Evolutionary conservation across 2,797 vertebrate genomes (phyloP).

Genomic region (Artibeus lituratus): DNA sequence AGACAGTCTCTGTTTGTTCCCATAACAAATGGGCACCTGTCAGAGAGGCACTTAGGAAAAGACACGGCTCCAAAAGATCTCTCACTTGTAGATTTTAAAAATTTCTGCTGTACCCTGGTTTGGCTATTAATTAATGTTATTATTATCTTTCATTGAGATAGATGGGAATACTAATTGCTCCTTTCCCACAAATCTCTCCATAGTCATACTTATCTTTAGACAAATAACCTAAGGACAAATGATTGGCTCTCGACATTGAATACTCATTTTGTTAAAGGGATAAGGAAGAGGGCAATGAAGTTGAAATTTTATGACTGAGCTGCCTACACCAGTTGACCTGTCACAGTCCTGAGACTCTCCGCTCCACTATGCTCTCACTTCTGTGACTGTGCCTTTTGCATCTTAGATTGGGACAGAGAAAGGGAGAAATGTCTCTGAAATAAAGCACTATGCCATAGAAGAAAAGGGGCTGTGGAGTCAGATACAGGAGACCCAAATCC

Average conservation of each 20-base stretch:
- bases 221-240: constrained; percentile 78
- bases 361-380: not conserved
- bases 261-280: constrained; percentile 33
- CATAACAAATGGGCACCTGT: constrained; percentile 79
- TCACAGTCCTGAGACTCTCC: not conserved
- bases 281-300: not conserved
- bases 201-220: constrained; percentile 77
- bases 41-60: constrained; percentile 76
- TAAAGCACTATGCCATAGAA: not conserved
- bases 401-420: not conserved
- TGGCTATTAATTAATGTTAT: constrained; percentile 84
- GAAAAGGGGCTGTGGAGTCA: not conserved
- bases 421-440: not conserved
- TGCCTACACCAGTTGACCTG: not conserved
- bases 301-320: not conserved
- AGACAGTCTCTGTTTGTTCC: constrained; percentile 77
- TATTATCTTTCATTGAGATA: constrained; percentile 82
- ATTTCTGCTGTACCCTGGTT: constrained; percentile 71
- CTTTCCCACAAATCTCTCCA: constrained; percentile 78
- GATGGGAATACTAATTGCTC: constrained; percentile 81
- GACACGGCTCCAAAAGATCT: constrained; percentile 79
- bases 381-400: fast-evolving
- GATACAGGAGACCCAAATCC: not conserved
- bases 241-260: constrained; percentile 64
- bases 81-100: constrained; percentile 77